Percentiles rank a stretch among this genome's conserved stretches.
Conservation (phyloP, 2,797 vertebrate species). For the Xyrichtys novacula region DNA sequence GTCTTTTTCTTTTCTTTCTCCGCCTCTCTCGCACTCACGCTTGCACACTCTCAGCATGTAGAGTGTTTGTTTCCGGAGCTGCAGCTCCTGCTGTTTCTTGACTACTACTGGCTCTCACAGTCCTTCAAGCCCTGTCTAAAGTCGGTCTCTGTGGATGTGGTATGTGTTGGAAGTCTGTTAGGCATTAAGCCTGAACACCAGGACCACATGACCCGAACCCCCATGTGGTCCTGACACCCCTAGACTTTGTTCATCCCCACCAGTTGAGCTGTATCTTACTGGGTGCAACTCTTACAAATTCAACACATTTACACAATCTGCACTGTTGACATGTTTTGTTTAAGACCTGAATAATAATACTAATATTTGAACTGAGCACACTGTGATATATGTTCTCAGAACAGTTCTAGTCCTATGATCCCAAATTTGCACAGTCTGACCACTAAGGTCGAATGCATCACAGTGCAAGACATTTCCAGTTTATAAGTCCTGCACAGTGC, state of each 20-base stretch:
- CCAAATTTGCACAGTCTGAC: no score
- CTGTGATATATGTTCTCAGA: no score
- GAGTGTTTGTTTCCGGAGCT: constrained; percentile 90
- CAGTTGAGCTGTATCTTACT: no score
- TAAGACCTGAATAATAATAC: no score
- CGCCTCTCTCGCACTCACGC: constrained; percentile 49
- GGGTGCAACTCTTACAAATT: no score
- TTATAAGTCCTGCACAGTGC: no score
- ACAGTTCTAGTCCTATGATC: no score
- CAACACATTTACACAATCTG: no score
- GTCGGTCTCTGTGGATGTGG: constrained; percentile 91
- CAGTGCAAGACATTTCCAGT: no score
- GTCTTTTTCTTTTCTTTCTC: constrained; percentile 49
- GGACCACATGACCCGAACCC: constrained; percentile 51
- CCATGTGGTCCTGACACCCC: constrained; percentile 43
- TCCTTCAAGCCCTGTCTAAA: constrained; percentile 90
- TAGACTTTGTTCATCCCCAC: constrained; percentile 22
- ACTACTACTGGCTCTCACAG: constrained; percentile 92
- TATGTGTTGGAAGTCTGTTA: constrained; percentile 84
- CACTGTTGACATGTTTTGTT: no score
- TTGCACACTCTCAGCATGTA: constrained; percentile 85
- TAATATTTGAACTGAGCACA: no score
- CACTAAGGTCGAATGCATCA: no score
- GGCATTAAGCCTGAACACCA: constrained; percentile 33
- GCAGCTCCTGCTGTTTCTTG: constrained; percentile 92